phyloP scores from a whole-genome alignment of 2,113 vertebrate genomes.

The Chiloscyllium plagiosum region DNA sequence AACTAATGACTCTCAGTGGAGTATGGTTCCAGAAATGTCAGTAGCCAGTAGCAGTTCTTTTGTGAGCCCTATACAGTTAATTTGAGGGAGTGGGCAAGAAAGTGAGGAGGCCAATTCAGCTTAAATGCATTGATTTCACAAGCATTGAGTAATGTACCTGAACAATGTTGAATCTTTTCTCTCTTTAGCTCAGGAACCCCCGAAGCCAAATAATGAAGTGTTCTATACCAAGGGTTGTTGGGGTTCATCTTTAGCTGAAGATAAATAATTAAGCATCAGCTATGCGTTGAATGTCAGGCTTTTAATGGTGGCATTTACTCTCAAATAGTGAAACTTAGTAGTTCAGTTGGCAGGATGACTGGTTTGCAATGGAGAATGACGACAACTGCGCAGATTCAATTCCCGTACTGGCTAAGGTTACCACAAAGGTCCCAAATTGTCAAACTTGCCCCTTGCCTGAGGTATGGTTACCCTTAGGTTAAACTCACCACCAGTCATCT shows the following conservation, averaged over 20 bases:
- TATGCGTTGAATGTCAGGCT: neutral
- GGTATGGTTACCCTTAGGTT: too few relatives aligned
- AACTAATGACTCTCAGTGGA: neutral
- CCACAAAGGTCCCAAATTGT: too few relatives aligned
- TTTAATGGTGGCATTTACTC: neutral
- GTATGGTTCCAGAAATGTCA: neutral
- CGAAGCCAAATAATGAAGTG: neutral
- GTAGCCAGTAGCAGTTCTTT: neutral
- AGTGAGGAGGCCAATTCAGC: neutral
- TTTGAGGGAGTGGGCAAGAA: neutral
- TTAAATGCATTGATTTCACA: neutral
- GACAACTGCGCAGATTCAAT: too few relatives aligned
- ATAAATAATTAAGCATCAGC: neutral
- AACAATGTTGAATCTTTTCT: neutral
- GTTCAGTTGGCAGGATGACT: too few relatives aligned
- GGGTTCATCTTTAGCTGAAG: neutral
- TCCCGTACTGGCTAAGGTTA: too few relatives aligned
- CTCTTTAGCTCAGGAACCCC: neutral
- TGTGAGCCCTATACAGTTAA: neutral
- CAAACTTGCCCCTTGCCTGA: too few relatives aligned
- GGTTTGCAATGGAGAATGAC: too few relatives aligned
- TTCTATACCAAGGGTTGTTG: neutral
- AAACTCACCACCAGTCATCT: too few relatives aligned
- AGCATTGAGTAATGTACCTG: neutral
- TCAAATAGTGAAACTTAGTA: neutral